A percentile compares a stretch with the other conserved stretches of the same genome.
These are phyloP conservation scores for Suncus etruscus DNA, from an alignment of 2,113 vertebrate genomes.

Conservation along the genomic window DNA sequence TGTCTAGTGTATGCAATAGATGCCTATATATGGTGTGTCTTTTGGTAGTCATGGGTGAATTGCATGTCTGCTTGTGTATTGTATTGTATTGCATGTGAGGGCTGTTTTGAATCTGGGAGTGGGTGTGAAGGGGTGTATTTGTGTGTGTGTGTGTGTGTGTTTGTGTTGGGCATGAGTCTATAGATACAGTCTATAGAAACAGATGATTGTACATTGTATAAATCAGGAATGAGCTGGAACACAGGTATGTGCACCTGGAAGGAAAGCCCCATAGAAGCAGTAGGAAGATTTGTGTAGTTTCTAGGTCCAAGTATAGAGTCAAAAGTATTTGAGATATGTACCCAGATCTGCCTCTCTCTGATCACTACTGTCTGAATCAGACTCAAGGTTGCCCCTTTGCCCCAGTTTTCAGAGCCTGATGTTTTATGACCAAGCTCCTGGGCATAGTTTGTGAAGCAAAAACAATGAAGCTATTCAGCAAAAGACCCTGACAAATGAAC, in stretches of 20 bases:
- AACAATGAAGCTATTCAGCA: slow-evolving; percentile 14
- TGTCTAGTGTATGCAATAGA: background rate
- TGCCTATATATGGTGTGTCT: background rate
- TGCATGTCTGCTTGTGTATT: background rate
- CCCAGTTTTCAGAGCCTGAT: background rate
- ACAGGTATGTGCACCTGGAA: background rate
- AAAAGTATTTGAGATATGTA: background rate
- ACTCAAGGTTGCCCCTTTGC: background rate
- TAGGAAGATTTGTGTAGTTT: background rate
- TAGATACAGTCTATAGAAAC: background rate
- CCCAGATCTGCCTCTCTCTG: background rate
- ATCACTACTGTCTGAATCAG: background rate
- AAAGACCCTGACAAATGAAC: slow-evolving; percentile 62
- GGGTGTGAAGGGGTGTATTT: background rate
- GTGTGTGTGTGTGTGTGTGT: background rate
- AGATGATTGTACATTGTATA: background rate
- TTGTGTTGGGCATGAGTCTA: background rate
- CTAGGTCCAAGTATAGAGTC: rapidly evolving
- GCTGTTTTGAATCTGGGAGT: background rate
- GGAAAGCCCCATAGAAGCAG: background rate
- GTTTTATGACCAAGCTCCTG: slow-evolving; percentile 45
- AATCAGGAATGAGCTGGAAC: background rate
- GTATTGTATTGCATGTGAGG: background rate
- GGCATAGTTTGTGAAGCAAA: slow-evolving; percentile 48
- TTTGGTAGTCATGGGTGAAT: background rate